A percentile compares a stretch with the other conserved stretches of the same genome.
These are phyloP conservation scores for Epistrophe eligans DNA, from an alignment of 2,888 invertebrate species.

Conservation along the genomic window DNA sequence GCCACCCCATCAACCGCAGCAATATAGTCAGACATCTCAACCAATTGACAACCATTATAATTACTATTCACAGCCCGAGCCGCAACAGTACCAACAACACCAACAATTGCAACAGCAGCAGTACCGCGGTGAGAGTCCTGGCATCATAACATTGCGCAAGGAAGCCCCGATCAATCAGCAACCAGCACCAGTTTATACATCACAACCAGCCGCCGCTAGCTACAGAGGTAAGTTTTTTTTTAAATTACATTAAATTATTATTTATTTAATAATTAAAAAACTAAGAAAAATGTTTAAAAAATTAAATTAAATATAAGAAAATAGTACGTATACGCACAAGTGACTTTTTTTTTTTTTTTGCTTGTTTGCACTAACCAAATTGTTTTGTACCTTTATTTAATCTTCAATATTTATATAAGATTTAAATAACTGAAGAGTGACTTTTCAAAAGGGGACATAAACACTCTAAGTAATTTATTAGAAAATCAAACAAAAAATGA, in stretches of 20 bases:
- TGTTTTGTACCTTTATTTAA: neutral
- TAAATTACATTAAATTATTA: slow-evolving; percentile 1
- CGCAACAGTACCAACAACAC: slow-evolving; percentile 76
- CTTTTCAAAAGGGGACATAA: no score
- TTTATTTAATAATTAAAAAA: neutral
- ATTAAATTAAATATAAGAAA: slow-evolving; percentile 12
- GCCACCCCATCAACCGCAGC: slow-evolving; percentile 79
- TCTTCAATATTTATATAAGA: no score
- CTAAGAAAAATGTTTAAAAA: neutral
- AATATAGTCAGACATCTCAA: slow-evolving; percentile 68
- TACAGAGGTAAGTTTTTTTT: slow-evolving; percentile 85
- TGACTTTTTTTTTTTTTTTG: neutral
- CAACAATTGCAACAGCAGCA: slow-evolving; percentile 77
- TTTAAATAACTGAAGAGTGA: no score
- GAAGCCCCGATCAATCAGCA: slow-evolving; percentile 90
- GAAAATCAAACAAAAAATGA: no score
- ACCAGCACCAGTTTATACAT: slow-evolving; percentile 90
- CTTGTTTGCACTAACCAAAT: neutral
- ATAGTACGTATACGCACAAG: slow-evolving; percentile 56
- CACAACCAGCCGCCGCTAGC: slow-evolving; percentile 92
- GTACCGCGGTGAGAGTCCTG: slow-evolving; percentile 85
- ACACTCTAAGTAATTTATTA: no score
- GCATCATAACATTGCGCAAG: slow-evolving; percentile 86
- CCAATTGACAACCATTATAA: slow-evolving; percentile 82
- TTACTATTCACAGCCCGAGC: slow-evolving; percentile 83